A percentile compares a stretch with the other conserved stretches of the same genome.
Conservation (phyloP, 2,797 vertebrate genomes). For the Lagodon rhomboides region DNA sequence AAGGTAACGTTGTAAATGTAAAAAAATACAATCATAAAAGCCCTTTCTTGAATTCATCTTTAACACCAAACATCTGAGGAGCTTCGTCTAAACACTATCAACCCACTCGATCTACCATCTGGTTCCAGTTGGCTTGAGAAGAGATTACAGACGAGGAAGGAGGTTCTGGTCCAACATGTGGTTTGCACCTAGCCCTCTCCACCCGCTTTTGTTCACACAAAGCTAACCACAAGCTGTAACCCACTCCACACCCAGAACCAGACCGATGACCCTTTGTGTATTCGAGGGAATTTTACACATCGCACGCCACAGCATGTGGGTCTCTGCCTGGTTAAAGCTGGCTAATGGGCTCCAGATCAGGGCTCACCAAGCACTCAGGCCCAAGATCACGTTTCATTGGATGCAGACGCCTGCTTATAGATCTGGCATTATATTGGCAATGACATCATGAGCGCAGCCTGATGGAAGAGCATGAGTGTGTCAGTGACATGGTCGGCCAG, state of each 20-base stretch:
- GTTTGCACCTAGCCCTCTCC: slow-evolving; percentile 54
- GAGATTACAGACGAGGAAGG: slow-evolving; percentile 44
- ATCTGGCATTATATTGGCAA: slow-evolving; percentile 61
- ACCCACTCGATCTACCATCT: slow-evolving; percentile 58
- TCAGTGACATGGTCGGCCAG: neutral
- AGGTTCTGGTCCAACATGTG: slow-evolving; percentile 69
- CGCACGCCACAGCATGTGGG: slow-evolving; percentile 38
- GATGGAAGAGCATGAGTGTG: slow-evolving; percentile 19
- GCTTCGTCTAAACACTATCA: slow-evolving; percentile 46
- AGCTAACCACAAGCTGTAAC: slow-evolving; percentile 55
- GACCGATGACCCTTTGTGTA: slow-evolving; percentile 18
- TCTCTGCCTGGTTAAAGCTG: slow-evolving; percentile 53
- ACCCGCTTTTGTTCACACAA: slow-evolving; percentile 51
- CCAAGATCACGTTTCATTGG: slow-evolving; percentile 63
- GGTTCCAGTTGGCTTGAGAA: slow-evolving; percentile 54
- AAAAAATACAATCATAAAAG: slow-evolving; percentile 11
- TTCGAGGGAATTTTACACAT: slow-evolving; percentile 25
- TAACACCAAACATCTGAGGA: slow-evolving; percentile 61
- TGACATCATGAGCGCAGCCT: slow-evolving; percentile 72
- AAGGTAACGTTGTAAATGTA: slow-evolving; percentile 44
- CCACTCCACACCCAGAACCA: slow-evolving; percentile 50
- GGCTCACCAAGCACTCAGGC: slow-evolving; percentile 31
- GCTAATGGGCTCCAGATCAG: slow-evolving; percentile 73
- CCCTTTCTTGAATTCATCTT: slow-evolving; percentile 35
- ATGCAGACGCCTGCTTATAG: slow-evolving; percentile 65